Percentiles rank a stretch among this genome's conserved stretches.
These are phyloP conservation scores for Eretmodus cyanostictus DNA, from an alignment of 2,113 vertebrate genomes.

Conservation along the genomic window DNA sequence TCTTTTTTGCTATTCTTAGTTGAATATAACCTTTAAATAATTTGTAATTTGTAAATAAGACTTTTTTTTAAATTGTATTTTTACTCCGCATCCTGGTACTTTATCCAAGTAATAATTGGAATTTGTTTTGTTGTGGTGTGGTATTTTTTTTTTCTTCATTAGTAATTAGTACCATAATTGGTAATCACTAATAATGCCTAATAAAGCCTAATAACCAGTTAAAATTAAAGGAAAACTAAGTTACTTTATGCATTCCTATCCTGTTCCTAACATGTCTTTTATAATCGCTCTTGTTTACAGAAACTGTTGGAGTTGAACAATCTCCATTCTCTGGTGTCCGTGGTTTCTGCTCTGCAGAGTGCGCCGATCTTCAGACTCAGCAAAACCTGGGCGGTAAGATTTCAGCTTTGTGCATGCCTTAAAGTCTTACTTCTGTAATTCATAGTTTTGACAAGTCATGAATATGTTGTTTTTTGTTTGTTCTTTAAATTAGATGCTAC, in stretches of 20 bases:
- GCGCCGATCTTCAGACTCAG: slow-evolving; percentile 94
- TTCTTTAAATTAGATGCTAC: neutral
- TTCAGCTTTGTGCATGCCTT: neutral
- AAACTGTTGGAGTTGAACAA: slow-evolving; percentile 95
- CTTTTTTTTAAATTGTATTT: rapidly evolving
- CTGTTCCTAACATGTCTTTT: neutral
- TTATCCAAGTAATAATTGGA: neutral
- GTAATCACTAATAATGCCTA: neutral
- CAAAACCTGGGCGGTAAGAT: slow-evolving; percentile 95
- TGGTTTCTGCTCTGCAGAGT: slow-evolving; percentile 91
- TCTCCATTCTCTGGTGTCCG: slow-evolving; percentile 92
- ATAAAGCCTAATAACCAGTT: neutral
- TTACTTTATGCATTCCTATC: neutral
- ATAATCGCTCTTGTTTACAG: slow-evolving; percentile 49
- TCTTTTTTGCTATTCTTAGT: neutral
- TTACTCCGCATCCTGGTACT: neutral
- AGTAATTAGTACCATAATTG: neutral
- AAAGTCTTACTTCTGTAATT: neutral
- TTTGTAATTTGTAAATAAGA: neutral
- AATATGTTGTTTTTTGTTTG: neutral
- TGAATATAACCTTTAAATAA: neutral
- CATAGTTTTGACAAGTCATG: neutral
- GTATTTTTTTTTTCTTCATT: neutral
- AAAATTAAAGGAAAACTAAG: neutral
- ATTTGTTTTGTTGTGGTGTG: neutral